Percentiles rank a stretch among this genome's conserved stretches.
phyloP scores from a whole-genome alignment of 1,140 invertebrate species.

The Amyelois transitella region DNA sequence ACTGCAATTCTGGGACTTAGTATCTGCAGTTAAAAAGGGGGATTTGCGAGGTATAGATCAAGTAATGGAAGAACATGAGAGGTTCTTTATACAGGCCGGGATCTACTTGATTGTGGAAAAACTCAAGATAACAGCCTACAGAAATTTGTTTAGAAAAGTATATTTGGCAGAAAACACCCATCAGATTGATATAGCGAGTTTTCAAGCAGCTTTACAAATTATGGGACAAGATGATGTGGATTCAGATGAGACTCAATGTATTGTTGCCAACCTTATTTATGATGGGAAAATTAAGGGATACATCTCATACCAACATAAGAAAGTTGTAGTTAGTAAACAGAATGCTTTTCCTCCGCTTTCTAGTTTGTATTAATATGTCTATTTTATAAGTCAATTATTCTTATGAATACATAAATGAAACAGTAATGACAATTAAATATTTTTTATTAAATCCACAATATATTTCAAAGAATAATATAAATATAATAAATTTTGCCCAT shows the following conservation, averaged over 20 bases:
- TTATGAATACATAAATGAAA: slow-evolving; percentile 36
- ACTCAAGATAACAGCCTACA: slow-evolving; percentile 94
- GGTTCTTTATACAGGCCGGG: slow-evolving; percentile 95
- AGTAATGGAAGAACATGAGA: slow-evolving; percentile 90
- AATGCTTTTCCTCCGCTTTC: slow-evolving; percentile 92
- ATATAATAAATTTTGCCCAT: slow-evolving; percentile 67
- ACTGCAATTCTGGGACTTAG: slow-evolving; percentile 91
- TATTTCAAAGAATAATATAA: slow-evolving; percentile 73
- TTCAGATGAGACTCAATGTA: slow-evolving; percentile 95
- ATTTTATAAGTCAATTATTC: not conserved
- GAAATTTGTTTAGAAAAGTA: slow-evolving; percentile 98
- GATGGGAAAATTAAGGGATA: slow-evolving; percentile 97
- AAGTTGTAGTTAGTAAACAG: slow-evolving; percentile 97
- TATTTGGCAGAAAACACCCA: slow-evolving; percentile 90
- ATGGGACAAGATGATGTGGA: slow-evolving; percentile 90
- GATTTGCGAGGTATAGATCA: slow-evolving; percentile 89
- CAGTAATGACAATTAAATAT: slow-evolving; percentile 51
- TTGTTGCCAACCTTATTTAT: slow-evolving; percentile 96
- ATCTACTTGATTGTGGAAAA: slow-evolving; percentile 98
- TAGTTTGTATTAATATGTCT: slow-evolving; percentile 58
- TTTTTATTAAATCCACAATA: slow-evolving; percentile 74
- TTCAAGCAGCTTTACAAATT: slow-evolving; percentile 87
- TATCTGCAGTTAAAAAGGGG: slow-evolving; percentile 90
- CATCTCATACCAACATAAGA: slow-evolving; percentile 97
- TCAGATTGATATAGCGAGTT: slow-evolving; percentile 91